Percentiles rank a stretch among this genome's conserved stretches.
phyloP scores from a whole-genome alignment of 2,113 vertebrate species.

The Tilapia sparmanii region DNA sequence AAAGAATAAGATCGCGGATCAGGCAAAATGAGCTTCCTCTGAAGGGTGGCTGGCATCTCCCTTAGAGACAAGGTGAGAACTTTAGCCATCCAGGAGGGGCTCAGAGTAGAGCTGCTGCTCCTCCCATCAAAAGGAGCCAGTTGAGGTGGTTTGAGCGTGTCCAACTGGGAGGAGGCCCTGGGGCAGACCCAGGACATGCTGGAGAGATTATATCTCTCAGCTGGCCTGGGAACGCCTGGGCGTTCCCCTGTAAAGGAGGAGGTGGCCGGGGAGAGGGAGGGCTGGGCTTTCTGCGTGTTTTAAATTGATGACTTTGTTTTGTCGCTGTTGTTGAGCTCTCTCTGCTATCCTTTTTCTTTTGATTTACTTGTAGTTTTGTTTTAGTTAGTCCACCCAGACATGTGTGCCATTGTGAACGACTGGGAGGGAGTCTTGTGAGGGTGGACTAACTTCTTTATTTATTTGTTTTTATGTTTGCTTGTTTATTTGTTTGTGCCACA shows the following conservation, averaged over 20 bases:
- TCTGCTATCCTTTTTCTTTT: not conserved
- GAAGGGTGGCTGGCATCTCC: not conserved
- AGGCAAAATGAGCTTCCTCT: not conserved
- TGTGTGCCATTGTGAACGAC: rapidly evolving
- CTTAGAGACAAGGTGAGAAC: not conserved
- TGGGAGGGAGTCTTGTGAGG: not conserved
- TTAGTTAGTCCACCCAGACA: not conserved
- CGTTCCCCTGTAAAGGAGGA: not conserved
- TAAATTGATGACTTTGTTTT: not conserved
- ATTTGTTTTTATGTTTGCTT: not conserved
- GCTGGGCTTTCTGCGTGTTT: not conserved
- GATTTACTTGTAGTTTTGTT: not conserved
- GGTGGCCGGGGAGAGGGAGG: not conserved
- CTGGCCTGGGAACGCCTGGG: not conserved
- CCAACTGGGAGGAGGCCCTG: not conserved
- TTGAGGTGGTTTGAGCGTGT: not conserved
- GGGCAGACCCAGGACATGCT: not conserved
- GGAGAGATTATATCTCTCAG: not conserved
- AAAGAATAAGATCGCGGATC: not conserved
- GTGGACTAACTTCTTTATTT: not conserved
- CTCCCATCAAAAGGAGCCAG: not conserved
- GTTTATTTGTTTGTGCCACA: not conserved
- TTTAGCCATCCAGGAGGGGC: not conserved
- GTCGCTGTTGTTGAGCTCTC: not conserved
- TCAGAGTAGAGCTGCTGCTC: not conserved